Conservation (phyloP, 2,888 invertebrate genomes). For the Glyphotaelius pellucidus region DNA sequence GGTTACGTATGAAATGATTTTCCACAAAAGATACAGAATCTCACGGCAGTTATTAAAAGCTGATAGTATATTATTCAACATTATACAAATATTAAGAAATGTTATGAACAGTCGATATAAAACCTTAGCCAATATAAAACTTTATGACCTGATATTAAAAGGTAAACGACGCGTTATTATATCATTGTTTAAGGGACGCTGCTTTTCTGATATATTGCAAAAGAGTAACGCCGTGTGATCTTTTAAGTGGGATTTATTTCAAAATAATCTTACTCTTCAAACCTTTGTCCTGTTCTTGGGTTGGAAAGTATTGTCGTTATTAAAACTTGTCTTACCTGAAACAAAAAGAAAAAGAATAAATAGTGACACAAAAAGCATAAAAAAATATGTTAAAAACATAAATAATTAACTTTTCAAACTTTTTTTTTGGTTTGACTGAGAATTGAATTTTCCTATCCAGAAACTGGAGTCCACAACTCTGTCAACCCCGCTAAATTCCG, state of each 20-base stretch:
- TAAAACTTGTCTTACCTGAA: background rate
- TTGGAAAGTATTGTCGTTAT: background rate
- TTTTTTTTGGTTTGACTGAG: too few relatives aligned
- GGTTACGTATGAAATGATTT: too few relatives aligned
- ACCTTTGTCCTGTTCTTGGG: background rate
- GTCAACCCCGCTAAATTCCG: too few relatives aligned
- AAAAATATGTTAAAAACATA: too few relatives aligned
- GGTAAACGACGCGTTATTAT: background rate
- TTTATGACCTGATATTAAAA: background rate
- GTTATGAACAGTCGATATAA: background rate
- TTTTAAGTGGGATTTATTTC: background rate
- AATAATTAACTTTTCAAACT: too few relatives aligned
- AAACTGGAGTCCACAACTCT: too few relatives aligned
- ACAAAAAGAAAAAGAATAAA: background rate
- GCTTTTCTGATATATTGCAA: background rate
- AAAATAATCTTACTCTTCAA: background rate
- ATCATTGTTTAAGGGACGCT: background rate
- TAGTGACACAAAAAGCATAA: background rate
- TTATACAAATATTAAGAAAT: background rate
- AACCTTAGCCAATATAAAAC: background rate
- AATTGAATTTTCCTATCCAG: too few relatives aligned
- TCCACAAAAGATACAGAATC: too few relatives aligned
- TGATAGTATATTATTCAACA: background rate
- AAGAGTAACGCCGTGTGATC: background rate
- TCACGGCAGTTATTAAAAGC: too few relatives aligned